Evolutionary conservation across 2,888 invertebrate genomes (phyloP), one percentile per base, ranked within the genome.

Genomic region (Cerastis rubricosa): DNA sequence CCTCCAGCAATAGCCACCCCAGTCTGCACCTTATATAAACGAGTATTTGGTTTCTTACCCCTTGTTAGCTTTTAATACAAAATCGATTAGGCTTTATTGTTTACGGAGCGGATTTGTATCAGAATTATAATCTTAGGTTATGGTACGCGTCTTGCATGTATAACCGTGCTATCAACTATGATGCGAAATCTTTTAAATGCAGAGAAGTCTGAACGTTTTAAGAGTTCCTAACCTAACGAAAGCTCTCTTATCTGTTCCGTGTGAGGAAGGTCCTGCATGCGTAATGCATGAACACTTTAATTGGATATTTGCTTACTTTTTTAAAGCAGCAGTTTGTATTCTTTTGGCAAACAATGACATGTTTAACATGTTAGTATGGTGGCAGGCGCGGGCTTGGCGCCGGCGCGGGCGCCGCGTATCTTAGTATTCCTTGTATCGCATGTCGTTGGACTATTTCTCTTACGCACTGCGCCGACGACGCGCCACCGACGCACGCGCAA

Each of bases 31-130:
- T 87, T 93, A 88, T 85, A 70, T 9, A 43, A 14, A 68, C 54
- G 8, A n/a, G 3, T 19, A 78, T 67, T 91, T 83, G 85, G 89
- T 87, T 79, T 80, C 71, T 54, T 89, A 89, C 89, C 40, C 71
- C 6, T 79, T 85, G 84, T 74, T 65, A 73, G 59, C 59, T 71
- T 78, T 71, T 78, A 81, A 87, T 83, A 83, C 80, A 86, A 90
- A 91, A 94, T 94, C 93, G 92, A 94, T 94, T 92, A 91, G 87
- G 81, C 86, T 87, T 88, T 89, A 90, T 93, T 94, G 93, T 95
- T 94, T 93, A 92, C 91, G 85, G 83, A 91, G 92, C 81, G 90
- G 91, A 94, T 94, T 94, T 93, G 91, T 94, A 94, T 94, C 94
- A 85, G 85, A 88, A 90, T 86, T 91, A 90, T 92, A 93, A 94